Evolutionary conservation across 2,113 vertebrate species (phyloP), one percentile per base, ranked within the genome.

Genomic region (Phasianus colchicus): DNA sequence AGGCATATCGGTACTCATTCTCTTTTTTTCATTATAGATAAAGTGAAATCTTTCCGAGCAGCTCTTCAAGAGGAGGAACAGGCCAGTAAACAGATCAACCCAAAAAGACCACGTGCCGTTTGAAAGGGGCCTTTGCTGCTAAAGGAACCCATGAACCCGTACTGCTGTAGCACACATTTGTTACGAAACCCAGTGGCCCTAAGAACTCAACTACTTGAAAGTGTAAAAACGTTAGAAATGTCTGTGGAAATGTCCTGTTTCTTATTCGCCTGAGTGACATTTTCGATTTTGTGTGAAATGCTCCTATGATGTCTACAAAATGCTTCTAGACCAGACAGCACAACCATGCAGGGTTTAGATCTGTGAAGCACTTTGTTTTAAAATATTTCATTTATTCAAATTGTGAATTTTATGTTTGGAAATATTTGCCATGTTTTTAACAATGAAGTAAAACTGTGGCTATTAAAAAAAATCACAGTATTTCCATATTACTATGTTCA

Each of bases 81-180:
- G 92, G 99, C 99, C 67, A 99, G 99, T 98, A 98, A 99, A 98
- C 99, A 99, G 97, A 99, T 99, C 87, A 99, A 98, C 94, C 99
- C 99, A n/a, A 99, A 99, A 96, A 98, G 99, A 97, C 99, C 99
- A 90, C 98, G 99, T 65, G 98, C 99, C 58, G 98, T 99, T 97
- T 99, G 98, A 98, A 96, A 74, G 25, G 32, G 88, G 71, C 50
- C 50, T 91, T 90, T 94, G 96, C 97, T 98, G 96, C 96, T 97
- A 88, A 97, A 95, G 92, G 94, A 97, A 90, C 89, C 95, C 58
- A 92, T 4, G 60, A 97, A 97, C 91, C 94, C 4, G 45, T 97
- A 96, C 89, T 97, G 88, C 93, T 98, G 95, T 97, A 98, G 97
- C 94, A 97, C 92, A 95, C 64, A 91, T 92, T 95, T 91, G 91